Percentiles rank a stretch among this genome's conserved stretches.
These are phyloP conservation scores for Capreolus pygargus DNA, from an alignment of 2,113 vertebrate species.

Conservation along the genomic window DNA sequence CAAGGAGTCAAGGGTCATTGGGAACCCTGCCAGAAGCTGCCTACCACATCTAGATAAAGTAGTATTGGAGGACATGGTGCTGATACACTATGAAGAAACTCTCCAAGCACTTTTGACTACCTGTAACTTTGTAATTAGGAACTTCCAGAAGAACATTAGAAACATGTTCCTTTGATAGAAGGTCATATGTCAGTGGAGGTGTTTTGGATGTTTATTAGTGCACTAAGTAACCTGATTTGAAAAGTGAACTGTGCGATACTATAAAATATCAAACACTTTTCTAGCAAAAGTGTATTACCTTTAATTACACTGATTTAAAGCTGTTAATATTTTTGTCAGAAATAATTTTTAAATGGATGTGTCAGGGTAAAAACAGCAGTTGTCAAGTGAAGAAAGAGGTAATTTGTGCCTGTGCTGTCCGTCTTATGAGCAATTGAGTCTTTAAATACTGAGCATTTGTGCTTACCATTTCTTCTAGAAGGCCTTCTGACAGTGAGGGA, in stretches of 20 bases:
- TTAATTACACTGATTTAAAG: conserved; percentile 74
- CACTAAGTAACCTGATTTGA: conserved; percentile 41
- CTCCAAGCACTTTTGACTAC: not conserved
- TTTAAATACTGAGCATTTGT: conserved; percentile 36
- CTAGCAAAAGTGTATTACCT: conserved; percentile 56
- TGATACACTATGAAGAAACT: not conserved
- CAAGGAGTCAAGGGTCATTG: not conserved
- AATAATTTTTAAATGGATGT: conserved; percentile 73
- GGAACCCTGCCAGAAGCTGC: not conserved
- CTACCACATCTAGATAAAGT: not conserved
- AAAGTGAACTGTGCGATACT: conserved; percentile 41
- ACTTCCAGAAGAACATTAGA: conserved; percentile 5
- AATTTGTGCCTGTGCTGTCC: conserved; percentile 54
- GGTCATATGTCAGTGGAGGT: conserved; percentile 38
- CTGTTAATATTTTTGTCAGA: conserved; percentile 69
- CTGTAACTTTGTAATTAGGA: not conserved
- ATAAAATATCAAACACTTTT: conserved; percentile 66
- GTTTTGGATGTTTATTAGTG: conserved; percentile 56
- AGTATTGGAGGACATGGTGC: not conserved
- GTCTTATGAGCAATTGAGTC: conserved; percentile 34
- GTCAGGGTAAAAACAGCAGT: conserved; percentile 69
- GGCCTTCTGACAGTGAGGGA: conserved; percentile 18
- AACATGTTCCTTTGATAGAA: conserved; percentile 21
- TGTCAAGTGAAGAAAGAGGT: conserved; percentile 62
- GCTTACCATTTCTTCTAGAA: conserved; percentile 15